phyloP scores from a whole-genome alignment of 2,113 vertebrate species.

The Crotalus tigris region DNA sequence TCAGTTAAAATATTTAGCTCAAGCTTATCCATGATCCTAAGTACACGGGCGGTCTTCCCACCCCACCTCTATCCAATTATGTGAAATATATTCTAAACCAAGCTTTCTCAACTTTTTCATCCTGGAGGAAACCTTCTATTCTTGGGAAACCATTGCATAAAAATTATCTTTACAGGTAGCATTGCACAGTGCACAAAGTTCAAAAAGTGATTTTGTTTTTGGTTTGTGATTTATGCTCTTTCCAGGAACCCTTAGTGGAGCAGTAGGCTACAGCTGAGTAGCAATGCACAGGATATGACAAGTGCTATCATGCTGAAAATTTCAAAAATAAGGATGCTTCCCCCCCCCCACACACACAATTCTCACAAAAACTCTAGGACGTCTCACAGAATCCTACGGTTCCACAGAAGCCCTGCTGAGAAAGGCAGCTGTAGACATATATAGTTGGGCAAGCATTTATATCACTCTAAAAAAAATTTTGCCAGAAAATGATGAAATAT shows the following conservation, averaged over 20 bases:
- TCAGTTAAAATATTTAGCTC: background rate
- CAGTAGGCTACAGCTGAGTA: background rate
- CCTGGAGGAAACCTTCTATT: background rate
- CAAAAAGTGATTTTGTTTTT: background rate
- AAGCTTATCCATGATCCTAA: background rate
- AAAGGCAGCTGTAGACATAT: background rate
- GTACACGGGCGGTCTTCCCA: background rate
- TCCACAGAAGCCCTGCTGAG: background rate
- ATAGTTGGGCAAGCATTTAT: background rate
- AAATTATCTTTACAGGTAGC: background rate
- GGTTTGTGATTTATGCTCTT: background rate
- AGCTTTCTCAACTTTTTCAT: background rate
- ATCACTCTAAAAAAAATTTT: background rate
- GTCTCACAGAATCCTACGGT: background rate
- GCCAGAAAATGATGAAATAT: background rate
- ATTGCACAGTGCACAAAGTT: background rate
- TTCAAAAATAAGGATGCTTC: background rate
- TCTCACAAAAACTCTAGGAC: background rate
- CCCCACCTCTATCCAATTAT: background rate
- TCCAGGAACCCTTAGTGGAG: background rate
- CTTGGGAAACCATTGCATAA: background rate
- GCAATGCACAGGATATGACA: background rate
- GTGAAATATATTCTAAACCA: background rate
- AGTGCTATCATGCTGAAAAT: background rate
- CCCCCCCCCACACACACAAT: background rate